Evolutionary conservation across 2,888 invertebrate species (phyloP).

Genomic region (Ectobius pallidus): DNA sequence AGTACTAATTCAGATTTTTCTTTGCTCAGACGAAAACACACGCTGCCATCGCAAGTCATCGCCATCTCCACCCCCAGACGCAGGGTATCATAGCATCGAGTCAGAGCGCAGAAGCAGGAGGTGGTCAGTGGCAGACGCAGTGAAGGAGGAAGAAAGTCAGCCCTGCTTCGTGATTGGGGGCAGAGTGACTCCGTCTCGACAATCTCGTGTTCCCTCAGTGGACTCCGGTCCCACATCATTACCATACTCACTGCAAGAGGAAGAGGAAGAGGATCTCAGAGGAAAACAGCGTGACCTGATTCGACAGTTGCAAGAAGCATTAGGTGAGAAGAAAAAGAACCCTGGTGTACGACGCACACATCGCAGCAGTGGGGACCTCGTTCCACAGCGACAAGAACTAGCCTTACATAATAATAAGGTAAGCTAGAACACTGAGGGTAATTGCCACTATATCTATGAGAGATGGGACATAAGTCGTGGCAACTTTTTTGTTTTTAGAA

Average conservation of each 20-base stretch:
- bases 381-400: not conserved
- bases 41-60: conserved; percentile 44
- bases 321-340: conserved; percentile 18
- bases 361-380: conserved; percentile 34
- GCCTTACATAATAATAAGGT: not conserved
- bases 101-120: conserved; percentile 1
- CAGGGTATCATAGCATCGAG: conserved; percentile 37
- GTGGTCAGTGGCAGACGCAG: conserved; percentile 38
- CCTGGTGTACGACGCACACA: conserved; percentile 19
- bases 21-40: conserved; percentile 53
- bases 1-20: too few relatives aligned
- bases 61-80: conserved; percentile 16
- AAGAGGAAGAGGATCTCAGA: not conserved
- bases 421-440: too few relatives aligned
- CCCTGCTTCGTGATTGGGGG: conserved; percentile 39
- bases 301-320: conserved; percentile 35
- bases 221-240: conserved; percentile 37
- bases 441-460: too few relatives aligned
- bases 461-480: too few relatives aligned
- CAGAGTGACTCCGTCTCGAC: conserved; percentile 25
- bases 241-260: conserved; percentile 22
- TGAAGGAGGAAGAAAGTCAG: conserved; percentile 1
- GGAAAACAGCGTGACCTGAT: conserved; percentile 22
- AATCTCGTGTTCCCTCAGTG: not conserved
- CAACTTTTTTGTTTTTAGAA: too few relatives aligned